Evolutionary conservation across 2,888 invertebrate species (phyloP).

Genomic region (Pachymerium ferrugineum): DNA sequence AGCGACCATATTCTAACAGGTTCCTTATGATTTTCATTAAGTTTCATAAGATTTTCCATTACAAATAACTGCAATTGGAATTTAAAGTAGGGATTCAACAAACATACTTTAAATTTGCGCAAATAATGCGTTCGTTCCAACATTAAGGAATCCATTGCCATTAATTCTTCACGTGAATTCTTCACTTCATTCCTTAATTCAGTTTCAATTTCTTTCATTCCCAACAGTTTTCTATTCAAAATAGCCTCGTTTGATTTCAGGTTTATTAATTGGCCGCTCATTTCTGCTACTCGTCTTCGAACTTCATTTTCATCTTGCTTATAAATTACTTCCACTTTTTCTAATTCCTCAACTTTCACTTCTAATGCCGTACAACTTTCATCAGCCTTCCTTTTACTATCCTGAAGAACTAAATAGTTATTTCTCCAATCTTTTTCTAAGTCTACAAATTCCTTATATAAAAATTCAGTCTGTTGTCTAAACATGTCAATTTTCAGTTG

Average conservation of each 20-base stretch:
- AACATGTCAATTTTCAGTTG: neutral
- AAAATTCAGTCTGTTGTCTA: neutral
- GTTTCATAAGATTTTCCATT: no score
- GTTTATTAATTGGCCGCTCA: neutral
- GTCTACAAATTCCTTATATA: neutral
- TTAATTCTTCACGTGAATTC: neutral
- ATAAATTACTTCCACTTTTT: neutral
- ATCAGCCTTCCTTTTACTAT: neutral
- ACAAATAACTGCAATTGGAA: no score
- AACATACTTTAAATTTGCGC: neutral
- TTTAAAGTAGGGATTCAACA: no score
- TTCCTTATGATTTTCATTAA: no score
- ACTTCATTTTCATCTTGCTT: neutral
- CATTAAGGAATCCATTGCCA: neutral
- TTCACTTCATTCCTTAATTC: neutral
- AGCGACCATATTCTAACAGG: no score
- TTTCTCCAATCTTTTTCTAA: neutral
- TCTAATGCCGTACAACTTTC: neutral
- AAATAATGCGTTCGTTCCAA: neutral
- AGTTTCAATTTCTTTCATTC: neutral
- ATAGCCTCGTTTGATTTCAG: neutral
- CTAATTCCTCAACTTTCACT: neutral
- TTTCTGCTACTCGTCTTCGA: neutral
- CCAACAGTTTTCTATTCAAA: neutral
- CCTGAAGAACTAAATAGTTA: neutral